Conservation (phyloP, 2,888 invertebrate genomes). For the Tachina grossa region DNA sequence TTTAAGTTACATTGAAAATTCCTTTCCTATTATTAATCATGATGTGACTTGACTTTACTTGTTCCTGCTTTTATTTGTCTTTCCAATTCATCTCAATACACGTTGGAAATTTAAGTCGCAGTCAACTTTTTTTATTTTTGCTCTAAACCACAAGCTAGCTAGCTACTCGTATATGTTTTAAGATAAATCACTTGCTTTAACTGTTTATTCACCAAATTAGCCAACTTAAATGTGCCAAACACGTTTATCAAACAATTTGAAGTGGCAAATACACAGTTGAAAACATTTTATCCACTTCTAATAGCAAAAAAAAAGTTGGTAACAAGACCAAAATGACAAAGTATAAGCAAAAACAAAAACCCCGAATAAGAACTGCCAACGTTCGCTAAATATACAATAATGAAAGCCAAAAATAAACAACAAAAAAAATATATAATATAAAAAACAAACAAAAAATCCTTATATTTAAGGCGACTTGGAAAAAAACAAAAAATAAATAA, state of each 20-base stretch:
- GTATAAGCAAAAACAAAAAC: background rate
- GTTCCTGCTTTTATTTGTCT: constrained; percentile 1
- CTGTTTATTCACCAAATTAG: constrained; percentile 47
- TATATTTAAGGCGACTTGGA: background rate
- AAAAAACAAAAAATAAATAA: too few species aligned
- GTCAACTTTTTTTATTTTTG: background rate
- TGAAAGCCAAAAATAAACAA: constrained; percentile 74
- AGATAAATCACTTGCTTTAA: constrained; percentile 43
- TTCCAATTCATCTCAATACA: constrained; percentile 43
- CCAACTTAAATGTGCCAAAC: constrained; percentile 67
- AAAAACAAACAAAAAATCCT: background rate
- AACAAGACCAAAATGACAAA: constrained; percentile 7
- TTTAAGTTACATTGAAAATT: background rate
- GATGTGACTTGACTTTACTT: constrained; percentile 29
- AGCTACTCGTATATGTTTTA: background rate
- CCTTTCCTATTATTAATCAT: background rate
- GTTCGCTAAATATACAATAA: constrained; percentile 77
- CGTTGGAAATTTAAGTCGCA: constrained; percentile 54
- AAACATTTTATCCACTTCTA: constrained; percentile 36
- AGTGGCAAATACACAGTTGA: constrained; percentile 79
- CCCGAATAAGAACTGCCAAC: constrained; percentile 77
- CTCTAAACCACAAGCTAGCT: background rate
- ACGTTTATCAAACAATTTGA: constrained; percentile 81
- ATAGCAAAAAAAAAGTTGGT: constrained; percentile 63
- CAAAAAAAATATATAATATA: background rate